Evolutionary conservation across 2,797 vertebrate species (phyloP), one percentile per base, ranked within the genome.

Genomic region (Eupleurogrammus muticus): DNA sequence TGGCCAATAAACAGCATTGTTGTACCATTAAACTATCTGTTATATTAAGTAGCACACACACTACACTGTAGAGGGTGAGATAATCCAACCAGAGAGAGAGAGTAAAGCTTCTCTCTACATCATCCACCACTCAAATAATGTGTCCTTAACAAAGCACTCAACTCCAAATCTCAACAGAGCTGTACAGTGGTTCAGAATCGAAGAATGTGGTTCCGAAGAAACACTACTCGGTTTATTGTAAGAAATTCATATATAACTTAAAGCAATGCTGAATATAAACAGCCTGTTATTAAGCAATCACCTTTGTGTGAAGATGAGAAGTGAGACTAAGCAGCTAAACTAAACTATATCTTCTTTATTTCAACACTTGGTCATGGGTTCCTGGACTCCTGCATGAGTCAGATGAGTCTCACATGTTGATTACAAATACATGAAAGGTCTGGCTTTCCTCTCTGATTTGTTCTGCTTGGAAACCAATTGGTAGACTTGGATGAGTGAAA

Each of bases 351-450:
- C 14, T 24, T 65, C 49, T 54, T 2, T 17, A 23, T 32, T 40
- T 19, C 3, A 40, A 59, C 9, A 70, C 4, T 42, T 17, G 24
- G 34, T 57, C 57, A 32, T 55, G 42, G 12, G 60, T 51, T 75
- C 17, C 36, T 21, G 5, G 10, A 58, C 1, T 36, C 21, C 19
- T 50, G 3, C 13, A 21, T 58, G 20, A 48, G 49, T 73, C 69
- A 73, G 42, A 53, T 48, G 36, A 51, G 24, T 23, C 35, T 65
- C 55, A 65, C 64, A 44, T 54, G 56, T 6, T 40, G n/a, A 69
- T 35, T 16, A 52, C 34, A 61, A 66, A 62, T 24, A 4, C 8
- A 69, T 21, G 14, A 66, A 19, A 1, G 3, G 7, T 55, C 10
- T 23, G 2, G 16, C 13, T 73, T 74, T 1, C 38, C 32, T 67